Evolutionary conservation across 92 coral and sea anemone species (phyloP), one percentile per base, ranked within the genome.

Genomic region (Heliopora coerulea): DNA sequence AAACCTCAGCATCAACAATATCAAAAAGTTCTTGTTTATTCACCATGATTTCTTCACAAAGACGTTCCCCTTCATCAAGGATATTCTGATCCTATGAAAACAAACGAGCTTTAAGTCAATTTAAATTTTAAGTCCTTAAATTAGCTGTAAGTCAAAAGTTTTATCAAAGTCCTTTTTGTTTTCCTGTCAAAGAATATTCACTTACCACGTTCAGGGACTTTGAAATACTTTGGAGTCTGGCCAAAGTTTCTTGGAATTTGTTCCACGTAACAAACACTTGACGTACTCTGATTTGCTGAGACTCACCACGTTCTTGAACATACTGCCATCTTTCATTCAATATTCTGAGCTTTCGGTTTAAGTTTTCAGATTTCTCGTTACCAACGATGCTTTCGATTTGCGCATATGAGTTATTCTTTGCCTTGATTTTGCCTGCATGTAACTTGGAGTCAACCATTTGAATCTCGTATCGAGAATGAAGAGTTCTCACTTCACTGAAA

Each of bases 401-500:
- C 21, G 33, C 52, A 23, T 31, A 70, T 3, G 63, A 35, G 31
- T 50, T 70, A 31, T 70, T 50, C 31, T 52, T 50, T 9, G 63
- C 77, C 25, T 52, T 54, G 13, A 70, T 70, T 17, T 21, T 70
- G 19, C 54, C 77, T 50, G 24, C 77, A 18, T 70, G 30, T 21
- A 34, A 30, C 77, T 70, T 70, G 23, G 26, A 52, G 12, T 54
- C 49, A 11, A 30, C 77, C 77, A 70, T 70, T 54, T 70, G 77
- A 48, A 26, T 33, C 54, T 70, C 63, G 35, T 70, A 70, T 28
- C 54, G 77, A 3, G 39, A 0, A 11, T 50, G 20, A 17, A 50
- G 35, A 23, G 52, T 58, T 41, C 79, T 89, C 8, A 88, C 89
- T 57, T 88, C 91, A 33, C 88, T 91, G 20, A 82, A 32, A 8